Base-by-base conservation (phyloP, 2,113 vertebrate species). In the Globicephala melas region DNA sequence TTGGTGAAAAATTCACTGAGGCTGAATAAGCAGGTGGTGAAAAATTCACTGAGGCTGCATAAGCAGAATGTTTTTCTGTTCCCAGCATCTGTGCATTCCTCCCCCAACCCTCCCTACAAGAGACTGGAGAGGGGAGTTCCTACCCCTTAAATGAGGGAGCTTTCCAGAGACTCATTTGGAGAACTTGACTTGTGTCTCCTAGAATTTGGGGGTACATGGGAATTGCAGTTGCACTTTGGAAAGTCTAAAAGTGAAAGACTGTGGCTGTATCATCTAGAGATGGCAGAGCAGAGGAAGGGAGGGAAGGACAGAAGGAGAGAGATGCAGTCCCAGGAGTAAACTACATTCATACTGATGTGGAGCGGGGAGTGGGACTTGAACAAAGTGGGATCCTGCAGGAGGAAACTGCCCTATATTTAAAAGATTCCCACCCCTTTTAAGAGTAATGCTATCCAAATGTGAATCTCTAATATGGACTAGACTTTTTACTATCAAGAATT, bases 91-190 rank as follows among this genome's bases (percentile, higher is more conserved):
- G 5, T 76, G 41, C 65, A 26, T 58, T 73, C 23, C 38, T 3
- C 36, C 15, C 8, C 10, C 25, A 0, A 8, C 0, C 11, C 4
- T 6, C 76, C 1, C 20, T 20, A 25, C 50, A 55, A 28, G 65
- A 55, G n/a, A 44, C 60, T 41, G 10, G 18, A 77, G 26, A 70
- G 10, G 23, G 10, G 74, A 47, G 36, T 62, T 87, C 73, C 74
- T 76, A n/a, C 15, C 5, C 11, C 21, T 36, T 53, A 62, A 41
- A 36, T 50, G n/a, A n/a, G 5, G 23, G 3, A 21, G 9, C 53
- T 50, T 92, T 91, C 41, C 92, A 88, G 68, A 92, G 41, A 89
- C 33, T 95, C 62, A 79, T 12, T 71, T 84, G 28, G 23, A 84
- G 70, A 74, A 13, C 55, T 73, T 71, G 71, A 68, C 50, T 80